These are phyloP conservation scores for Pelochelys cantorii DNA, from an alignment of 2,797 vertebrate species.

Conservation along the genomic window DNA sequence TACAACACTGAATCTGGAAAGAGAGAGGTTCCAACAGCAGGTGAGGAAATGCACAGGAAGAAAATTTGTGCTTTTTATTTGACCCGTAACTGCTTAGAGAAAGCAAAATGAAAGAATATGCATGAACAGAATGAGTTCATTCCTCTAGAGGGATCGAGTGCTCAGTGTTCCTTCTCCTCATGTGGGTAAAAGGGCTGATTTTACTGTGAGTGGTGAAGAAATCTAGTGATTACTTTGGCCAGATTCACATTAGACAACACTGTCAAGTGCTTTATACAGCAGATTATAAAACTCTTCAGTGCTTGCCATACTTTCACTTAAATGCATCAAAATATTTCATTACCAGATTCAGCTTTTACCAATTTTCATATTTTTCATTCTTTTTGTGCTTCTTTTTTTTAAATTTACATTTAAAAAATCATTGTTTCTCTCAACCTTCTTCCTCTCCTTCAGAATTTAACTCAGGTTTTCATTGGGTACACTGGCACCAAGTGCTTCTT, in stretches of 20 bases:
- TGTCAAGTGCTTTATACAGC: slow-evolving; percentile 52
- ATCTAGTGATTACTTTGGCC: slow-evolving; percentile 43
- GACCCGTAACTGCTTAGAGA: slow-evolving; percentile 27
- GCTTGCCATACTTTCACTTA: slow-evolving; percentile 40
- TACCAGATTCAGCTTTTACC: slow-evolving; percentile 33
- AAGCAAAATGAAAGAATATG: slow-evolving; percentile 10
- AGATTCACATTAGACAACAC: slow-evolving; percentile 47
- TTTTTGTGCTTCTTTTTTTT: not conserved
- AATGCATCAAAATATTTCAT: slow-evolving; percentile 47
- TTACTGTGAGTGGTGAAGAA: slow-evolving; percentile 45
- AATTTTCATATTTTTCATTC: slow-evolving; percentile 36
- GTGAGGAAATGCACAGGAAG: not conserved
- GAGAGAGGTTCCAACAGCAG: not conserved
- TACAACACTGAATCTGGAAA: slow-evolving; percentile 33
- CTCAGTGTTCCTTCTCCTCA: not conserved
- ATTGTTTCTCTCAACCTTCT: not conserved
- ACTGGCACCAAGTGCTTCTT: not conserved
- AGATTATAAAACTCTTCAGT: slow-evolving; percentile 59
- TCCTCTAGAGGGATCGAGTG: slow-evolving; percentile 33
- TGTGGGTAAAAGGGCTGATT: not conserved
- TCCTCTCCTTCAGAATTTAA: not conserved
- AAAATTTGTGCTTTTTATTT: slow-evolving; percentile 50
- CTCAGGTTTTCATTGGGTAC: not conserved
- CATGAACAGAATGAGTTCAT: slow-evolving; percentile 34
- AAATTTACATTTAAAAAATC: not conserved